Conservation (phyloP, 2,113 vertebrate genomes). For the Ailuropoda melanoleuca region DNA sequence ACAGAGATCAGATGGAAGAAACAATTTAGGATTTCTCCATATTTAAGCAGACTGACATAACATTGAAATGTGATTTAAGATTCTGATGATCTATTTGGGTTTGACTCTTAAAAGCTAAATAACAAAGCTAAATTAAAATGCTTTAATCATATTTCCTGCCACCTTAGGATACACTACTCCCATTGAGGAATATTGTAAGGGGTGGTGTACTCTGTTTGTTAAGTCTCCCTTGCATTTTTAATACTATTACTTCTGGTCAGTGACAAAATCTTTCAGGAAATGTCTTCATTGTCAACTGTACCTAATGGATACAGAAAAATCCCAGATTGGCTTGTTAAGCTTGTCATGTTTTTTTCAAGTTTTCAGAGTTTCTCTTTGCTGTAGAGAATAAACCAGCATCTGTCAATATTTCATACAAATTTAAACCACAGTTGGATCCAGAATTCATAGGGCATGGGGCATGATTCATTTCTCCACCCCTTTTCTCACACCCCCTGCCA, state of each 20-base stretch:
- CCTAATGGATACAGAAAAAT: not conserved
- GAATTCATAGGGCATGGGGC: constrained; percentile 58
- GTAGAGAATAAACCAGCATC: constrained; percentile 1
- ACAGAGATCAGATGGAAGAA: not conserved
- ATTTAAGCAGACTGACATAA: not conserved
- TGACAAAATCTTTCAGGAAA: not conserved
- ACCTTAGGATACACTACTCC: not conserved
- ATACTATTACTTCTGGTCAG: not conserved
- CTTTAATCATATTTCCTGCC: not conserved
- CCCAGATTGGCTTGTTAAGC: not conserved
- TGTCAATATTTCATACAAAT: constrained; percentile 73
- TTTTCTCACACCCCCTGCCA: not conserved
- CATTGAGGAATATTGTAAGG: not conserved
- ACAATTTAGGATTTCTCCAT: not conserved
- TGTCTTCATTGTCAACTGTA: not conserved
- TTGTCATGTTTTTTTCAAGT: not conserved
- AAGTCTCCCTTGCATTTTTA: not conserved
- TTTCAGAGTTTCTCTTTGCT: not conserved
- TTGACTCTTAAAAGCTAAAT: not conserved
- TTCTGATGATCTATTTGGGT: not conserved
- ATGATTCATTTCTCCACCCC: not conserved
- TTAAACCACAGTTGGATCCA: not conserved
- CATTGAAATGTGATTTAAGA: not conserved
- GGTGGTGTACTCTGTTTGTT: not conserved
- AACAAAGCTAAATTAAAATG: not conserved